Percentiles rank a stretch among this genome's conserved stretches.
These are phyloP conservation scores for Lepidurus packardi DNA, from an alignment of 1,140 invertebrate species.

Conservation along the genomic window DNA sequence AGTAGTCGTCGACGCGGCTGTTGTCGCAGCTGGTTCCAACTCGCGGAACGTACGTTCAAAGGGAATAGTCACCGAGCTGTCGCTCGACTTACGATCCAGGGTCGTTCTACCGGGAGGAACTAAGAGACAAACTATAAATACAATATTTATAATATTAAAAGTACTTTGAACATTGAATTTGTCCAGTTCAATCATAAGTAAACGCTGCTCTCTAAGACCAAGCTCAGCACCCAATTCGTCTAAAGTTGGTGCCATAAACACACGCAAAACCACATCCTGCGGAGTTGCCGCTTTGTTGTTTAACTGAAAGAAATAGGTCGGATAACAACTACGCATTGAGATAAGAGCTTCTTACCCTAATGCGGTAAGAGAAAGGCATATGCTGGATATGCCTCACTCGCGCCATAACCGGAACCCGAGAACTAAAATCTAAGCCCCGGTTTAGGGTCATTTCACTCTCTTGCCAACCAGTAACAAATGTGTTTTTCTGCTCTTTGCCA, in stretches of 20 bases:
- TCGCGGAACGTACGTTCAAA: conserved; percentile 56
- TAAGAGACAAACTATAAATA: conserved; percentile 35
- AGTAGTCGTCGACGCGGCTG: not conserved
- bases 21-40: conserved; percentile 39
- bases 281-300: conserved; percentile 54
- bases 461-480: conserved; percentile 61
- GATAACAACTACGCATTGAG: conserved; percentile 29
- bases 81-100: conserved; percentile 59
- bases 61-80: conserved; percentile 56
- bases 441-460: conserved; percentile 65
- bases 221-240: conserved; percentile 62
- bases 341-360: conserved; percentile 35
- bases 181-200: conserved; percentile 69
- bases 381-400: conserved; percentile 70
- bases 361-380: conserved; percentile 56
- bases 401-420: conserved; percentile 61
- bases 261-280: conserved; percentile 63
- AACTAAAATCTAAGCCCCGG: conserved; percentile 68
- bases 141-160: not conserved
- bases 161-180: conserved; percentile 61
- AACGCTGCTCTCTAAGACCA: conserved; percentile 57
- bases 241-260: conserved; percentile 64
- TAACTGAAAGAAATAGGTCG: conserved; percentile 44
- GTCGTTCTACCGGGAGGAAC: conserved; percentile 60
- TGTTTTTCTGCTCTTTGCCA: conserved; percentile 38